Conservation (phyloP, 1,140 invertebrate species). For the Ectropis grisescens region DNA sequence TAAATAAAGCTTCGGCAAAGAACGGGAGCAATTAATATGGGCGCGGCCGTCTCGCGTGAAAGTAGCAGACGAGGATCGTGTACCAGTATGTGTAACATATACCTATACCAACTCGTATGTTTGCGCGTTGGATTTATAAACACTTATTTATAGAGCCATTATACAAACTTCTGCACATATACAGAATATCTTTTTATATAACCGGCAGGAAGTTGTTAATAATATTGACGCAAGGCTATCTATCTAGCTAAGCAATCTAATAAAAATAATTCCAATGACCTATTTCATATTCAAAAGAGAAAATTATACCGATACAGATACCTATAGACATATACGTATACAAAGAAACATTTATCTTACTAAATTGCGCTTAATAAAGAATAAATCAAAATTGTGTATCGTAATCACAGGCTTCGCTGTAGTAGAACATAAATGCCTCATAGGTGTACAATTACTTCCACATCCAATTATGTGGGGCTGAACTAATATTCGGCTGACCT, state of each 20-base stretch:
- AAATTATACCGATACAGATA: too few relatives aligned
- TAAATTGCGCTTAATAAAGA: constrained; percentile 30
- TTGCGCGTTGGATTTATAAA: too few relatives aligned
- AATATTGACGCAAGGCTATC: too few relatives aligned
- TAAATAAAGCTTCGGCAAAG: constrained; percentile 65
- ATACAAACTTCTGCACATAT: background rate
- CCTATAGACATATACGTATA: background rate
- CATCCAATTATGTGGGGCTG: constrained; percentile 29
- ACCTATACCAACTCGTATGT: constrained; percentile 17
- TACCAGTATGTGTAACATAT: too few relatives aligned
- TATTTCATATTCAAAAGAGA: too few relatives aligned
- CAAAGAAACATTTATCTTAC: constrained; percentile 21
- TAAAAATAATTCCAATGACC: too few relatives aligned
- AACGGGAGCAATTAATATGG: constrained; percentile 69
- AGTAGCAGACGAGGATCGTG: constrained; percentile 45
- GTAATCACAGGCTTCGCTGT: constrained; percentile 30
- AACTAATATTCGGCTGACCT: constrained; percentile 30
- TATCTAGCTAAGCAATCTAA: too few relatives aligned
- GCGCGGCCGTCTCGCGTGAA: constrained; percentile 56
- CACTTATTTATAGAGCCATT: constrained; percentile 2
- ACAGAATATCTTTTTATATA: too few relatives aligned
- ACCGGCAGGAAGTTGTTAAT: too few relatives aligned
- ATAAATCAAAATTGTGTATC: constrained; percentile 29
- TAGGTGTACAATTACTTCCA: constrained; percentile 32
- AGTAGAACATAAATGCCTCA: constrained; percentile 27